phyloP scores from a whole-genome alignment of 2,888 invertebrate genomes.

The Caenorhabditis parvicauda region DNA sequence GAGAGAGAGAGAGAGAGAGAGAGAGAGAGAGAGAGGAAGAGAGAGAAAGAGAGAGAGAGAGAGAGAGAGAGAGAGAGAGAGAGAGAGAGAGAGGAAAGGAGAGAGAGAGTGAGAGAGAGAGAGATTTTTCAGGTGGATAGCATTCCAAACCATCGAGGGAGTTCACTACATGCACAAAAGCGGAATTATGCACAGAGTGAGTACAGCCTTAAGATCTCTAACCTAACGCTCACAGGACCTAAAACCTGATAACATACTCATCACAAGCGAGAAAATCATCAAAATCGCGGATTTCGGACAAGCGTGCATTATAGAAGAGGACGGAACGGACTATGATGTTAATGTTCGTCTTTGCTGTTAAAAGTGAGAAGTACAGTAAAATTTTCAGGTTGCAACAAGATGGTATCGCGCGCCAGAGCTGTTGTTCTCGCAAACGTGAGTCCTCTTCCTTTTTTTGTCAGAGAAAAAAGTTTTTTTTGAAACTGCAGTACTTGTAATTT shows the following conservation, averaged over 20 bases:
- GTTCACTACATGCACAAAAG: too few species aligned
- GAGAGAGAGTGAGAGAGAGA: too few species aligned
- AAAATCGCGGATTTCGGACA: conserved; percentile 58
- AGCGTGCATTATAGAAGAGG: conserved; percentile 48
- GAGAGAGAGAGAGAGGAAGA: too few species aligned
- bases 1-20: too few species aligned
- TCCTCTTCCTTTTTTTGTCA: background rate
- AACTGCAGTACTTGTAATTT: too few species aligned
- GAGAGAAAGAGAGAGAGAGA: too few species aligned
- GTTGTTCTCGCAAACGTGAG: conserved; percentile 39
- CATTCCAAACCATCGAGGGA: too few species aligned
- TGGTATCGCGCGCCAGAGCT: conserved; percentile 57
- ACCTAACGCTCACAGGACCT: conserved; percentile 54
- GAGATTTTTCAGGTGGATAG: too few species aligned
- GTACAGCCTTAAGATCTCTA: background rate
- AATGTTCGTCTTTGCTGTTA: conserved; percentile 35
- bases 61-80: too few species aligned
- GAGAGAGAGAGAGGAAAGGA: too few species aligned
- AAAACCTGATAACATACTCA: conserved; percentile 57
- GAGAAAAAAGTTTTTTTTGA: background rate
- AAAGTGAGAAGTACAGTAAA: conserved; percentile 1
- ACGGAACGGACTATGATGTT: conserved; percentile 46
- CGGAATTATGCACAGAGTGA: background rate
- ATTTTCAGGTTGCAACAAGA: conserved; percentile 44
- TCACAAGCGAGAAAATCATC: conserved; percentile 32